phyloP scores from a whole-genome alignment of 2,888 invertebrate genomes.

The Metallyticus violacea region DNA sequence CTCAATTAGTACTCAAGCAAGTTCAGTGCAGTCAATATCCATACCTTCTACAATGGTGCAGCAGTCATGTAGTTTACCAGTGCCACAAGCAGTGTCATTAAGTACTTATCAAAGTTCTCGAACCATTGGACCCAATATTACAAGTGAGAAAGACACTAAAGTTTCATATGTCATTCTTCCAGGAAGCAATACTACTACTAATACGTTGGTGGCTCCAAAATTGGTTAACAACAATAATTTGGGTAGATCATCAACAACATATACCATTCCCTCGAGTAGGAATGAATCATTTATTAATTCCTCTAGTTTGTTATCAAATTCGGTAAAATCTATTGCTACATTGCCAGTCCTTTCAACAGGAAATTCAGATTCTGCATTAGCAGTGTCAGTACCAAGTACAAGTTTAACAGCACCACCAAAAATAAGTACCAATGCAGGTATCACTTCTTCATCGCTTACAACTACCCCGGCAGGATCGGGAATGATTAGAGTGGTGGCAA shows the following conservation, averaged over 20 bases:
- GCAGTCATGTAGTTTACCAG: not conserved
- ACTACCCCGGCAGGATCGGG: constrained; percentile 24
- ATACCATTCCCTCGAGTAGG: not conserved
- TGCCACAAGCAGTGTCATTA: not conserved
- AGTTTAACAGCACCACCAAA: constrained; percentile 9
- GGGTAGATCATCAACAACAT: not conserved
- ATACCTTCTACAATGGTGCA: not conserved
- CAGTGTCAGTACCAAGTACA: not conserved
- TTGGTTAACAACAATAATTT: not conserved
- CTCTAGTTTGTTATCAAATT: not conserved
- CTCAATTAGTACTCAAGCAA: not conserved
- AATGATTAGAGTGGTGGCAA: constrained; percentile 28
- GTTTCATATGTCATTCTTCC: constrained; percentile 22
- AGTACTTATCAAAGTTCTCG: not conserved
- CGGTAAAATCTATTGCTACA: not conserved
- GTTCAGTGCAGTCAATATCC: not conserved
- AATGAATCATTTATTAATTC: not conserved
- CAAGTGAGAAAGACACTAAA: constrained; percentile 17
- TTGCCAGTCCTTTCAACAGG: not conserved
- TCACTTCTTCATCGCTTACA: constrained; percentile 1
- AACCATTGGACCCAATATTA: not conserved
- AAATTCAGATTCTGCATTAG: not conserved
- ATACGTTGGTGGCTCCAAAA: not conserved
- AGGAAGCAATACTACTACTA: not conserved
- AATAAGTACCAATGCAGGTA: constrained; percentile 17